A percentile compares a stretch with the other conserved stretches of the same genome.
These are phyloP conservation scores for Bucco capensis DNA, from an alignment of 2,113 vertebrate genomes.

Conservation along the genomic window DNA sequence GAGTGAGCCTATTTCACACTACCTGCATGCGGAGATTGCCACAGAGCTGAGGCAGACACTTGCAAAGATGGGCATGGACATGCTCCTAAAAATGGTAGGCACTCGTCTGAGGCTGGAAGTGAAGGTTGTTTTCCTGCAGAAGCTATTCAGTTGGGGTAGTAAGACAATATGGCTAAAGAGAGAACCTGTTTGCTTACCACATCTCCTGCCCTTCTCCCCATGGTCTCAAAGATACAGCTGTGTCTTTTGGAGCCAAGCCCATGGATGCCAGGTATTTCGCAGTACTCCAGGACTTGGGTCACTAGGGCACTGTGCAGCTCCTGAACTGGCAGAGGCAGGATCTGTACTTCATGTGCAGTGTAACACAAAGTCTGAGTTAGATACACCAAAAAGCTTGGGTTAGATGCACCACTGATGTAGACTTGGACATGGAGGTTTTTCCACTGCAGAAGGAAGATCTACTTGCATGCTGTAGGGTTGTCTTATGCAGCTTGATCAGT, in stretches of 20 bases:
- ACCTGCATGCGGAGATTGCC: slow-evolving; percentile 75
- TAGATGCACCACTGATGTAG: background rate
- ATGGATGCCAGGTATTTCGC: background rate
- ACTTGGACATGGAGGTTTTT: background rate
- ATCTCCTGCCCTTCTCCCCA: background rate
- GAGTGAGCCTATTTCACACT: slow-evolving; percentile 87
- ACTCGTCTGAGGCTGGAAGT: background rate
- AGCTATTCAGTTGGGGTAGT: background rate
- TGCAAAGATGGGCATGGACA: slow-evolving; percentile 88
- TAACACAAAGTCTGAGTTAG: background rate
- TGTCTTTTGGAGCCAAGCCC: background rate
- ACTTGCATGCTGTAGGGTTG: background rate
- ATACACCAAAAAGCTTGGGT: background rate
- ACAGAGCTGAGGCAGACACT: slow-evolving; percentile 81
- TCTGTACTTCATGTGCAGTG: background rate
- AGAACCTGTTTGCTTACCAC: background rate
- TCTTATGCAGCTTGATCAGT: background rate
- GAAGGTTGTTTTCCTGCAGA: background rate
- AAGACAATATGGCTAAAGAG: background rate
- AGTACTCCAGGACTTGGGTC: background rate
- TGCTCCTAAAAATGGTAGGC: slow-evolving; percentile 94
- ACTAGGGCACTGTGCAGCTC: background rate
- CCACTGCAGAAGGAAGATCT: background rate
- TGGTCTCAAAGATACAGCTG: background rate
- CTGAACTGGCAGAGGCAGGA: background rate